Conservation (phyloP, 1,140 invertebrate species). For the Cyphomyrmex costatus region DNA sequence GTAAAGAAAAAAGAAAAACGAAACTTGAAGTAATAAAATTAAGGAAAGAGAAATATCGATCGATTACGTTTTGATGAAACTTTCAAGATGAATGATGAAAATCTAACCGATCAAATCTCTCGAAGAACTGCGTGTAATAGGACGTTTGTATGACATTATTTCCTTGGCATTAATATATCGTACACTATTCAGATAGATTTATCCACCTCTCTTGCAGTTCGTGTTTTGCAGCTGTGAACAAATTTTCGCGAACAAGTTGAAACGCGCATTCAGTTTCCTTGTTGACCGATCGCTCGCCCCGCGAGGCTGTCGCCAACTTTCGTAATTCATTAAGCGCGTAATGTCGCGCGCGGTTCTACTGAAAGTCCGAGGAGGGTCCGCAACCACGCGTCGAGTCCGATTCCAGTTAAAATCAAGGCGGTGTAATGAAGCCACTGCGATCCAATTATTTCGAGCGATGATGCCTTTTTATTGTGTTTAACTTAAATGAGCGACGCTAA, state of each 20-base stretch:
- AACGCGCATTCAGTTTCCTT: conserved; percentile 46
- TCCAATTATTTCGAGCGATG: conserved; percentile 69
- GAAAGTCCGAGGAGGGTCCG: not conserved
- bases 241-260: conserved; percentile 20
- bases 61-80: not conserved
- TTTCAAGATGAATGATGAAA: not conserved
- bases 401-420: conserved; percentile 69
- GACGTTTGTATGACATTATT: not conserved
- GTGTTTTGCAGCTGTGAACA: conserved; percentile 3
- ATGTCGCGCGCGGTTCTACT: conserved; percentile 26
- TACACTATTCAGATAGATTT: not conserved
- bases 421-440: conserved; percentile 68
- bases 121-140: not conserved
- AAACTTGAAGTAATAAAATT: not conserved
- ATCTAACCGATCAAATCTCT: not conserved
- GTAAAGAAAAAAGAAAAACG: not conserved
- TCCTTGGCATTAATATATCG: not conserved
- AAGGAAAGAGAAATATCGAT: not conserved
- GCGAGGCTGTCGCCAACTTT: conserved; percentile 67
- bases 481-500: conserved; percentile 66
- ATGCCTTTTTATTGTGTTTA: conserved; percentile 59
- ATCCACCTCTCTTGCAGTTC: not conserved
- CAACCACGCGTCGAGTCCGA: conserved; percentile 64
- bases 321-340: conserved; percentile 68
- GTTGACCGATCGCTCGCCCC: conserved; percentile 72